Conservation (phyloP, 2,113 vertebrate genomes). For the Atlantisia rogersi region DNA sequence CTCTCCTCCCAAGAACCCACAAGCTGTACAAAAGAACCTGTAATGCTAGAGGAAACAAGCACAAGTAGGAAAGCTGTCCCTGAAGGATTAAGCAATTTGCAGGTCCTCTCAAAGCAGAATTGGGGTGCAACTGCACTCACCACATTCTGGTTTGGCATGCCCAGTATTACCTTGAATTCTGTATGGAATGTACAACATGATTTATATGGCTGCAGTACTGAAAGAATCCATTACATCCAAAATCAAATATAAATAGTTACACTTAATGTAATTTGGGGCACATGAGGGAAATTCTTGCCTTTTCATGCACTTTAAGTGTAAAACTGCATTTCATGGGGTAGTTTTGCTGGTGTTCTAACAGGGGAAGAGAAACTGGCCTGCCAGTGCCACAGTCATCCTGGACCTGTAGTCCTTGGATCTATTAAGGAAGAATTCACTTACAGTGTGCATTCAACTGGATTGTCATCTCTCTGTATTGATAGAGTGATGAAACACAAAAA, state of each 20-base stretch:
- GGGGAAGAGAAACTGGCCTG: background rate
- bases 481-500: background rate
- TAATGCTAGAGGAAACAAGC: background rate
- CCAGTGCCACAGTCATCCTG: background rate
- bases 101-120: background rate
- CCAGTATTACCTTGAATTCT: background rate
- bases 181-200: background rate
- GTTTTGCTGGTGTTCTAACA: background rate
- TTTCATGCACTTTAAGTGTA: background rate
- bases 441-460: background rate
- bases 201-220: background rate
- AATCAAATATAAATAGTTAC: background rate
- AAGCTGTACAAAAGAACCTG: background rate
- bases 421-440: background rate
- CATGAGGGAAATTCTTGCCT: background rate
- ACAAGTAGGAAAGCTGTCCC: background rate
- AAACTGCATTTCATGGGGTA: background rate
- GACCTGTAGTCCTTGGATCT: background rate
- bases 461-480: background rate
- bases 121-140: too few species aligned
- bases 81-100: background rate
- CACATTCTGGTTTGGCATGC: background rate
- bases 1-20: background rate
- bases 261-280: background rate
- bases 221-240: background rate